phyloP scores from a whole-genome alignment of 2,888 invertebrate genomes.

The Pristionchus fissidentatus region DNA sequence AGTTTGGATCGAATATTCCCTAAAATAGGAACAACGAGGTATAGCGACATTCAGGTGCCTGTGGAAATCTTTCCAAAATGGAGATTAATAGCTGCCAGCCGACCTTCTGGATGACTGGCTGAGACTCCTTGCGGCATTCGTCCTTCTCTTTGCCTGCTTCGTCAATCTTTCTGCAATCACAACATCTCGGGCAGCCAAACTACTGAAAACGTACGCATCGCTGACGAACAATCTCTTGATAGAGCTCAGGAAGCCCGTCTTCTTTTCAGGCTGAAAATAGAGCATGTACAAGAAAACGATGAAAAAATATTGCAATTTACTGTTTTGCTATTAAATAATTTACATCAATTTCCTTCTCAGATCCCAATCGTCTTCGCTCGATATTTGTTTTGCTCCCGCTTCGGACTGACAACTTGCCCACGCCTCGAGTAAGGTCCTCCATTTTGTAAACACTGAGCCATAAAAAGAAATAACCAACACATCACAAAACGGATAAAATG shows the following conservation, averaged over 20 bases:
- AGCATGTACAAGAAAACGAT: too few relatives aligned
- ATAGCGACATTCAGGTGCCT: too few relatives aligned
- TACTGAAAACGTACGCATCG: constrained; percentile 15
- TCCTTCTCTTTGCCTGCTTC: not conserved
- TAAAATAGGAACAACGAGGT: too few relatives aligned
- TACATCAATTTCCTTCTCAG: not conserved
- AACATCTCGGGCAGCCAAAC: not conserved
- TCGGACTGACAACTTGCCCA: not conserved
- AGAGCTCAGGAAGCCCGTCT: not conserved
- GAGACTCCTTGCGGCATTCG: not conserved
- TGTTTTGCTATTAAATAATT: too few relatives aligned
- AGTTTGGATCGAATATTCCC: too few relatives aligned
- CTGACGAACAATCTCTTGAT: constrained; percentile 22
- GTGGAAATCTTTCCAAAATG: not conserved
- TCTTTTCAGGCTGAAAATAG: not conserved
- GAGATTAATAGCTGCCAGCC: not conserved
- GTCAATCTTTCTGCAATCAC: not conserved
- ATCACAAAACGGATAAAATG: not conserved
- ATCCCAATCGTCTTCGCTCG: constrained; percentile 13
- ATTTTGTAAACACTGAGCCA: not conserved
- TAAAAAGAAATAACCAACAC: not conserved
- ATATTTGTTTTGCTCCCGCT: constrained; percentile 19
- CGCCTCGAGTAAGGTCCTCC: constrained; percentile 7
- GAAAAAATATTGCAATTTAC: too few relatives aligned
- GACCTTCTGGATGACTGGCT: not conserved